phyloP scores from a whole-genome alignment of 2,888 invertebrate genomes.

The Cerastis rubricosa region DNA sequence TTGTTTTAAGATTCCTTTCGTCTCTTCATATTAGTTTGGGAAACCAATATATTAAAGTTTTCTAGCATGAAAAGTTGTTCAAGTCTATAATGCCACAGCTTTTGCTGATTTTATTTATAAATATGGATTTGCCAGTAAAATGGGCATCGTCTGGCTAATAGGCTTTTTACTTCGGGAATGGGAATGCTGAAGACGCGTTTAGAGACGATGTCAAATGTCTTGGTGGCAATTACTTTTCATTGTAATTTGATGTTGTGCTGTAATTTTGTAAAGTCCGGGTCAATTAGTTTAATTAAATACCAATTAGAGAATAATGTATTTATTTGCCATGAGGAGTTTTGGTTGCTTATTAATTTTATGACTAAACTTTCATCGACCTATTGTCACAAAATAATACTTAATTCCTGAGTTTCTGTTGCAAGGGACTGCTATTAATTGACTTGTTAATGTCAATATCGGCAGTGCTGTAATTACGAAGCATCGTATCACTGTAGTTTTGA shows the following conservation, averaged over 20 bases:
- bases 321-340: background rate
- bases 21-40: too few relatives aligned
- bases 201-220: conserved; percentile 14
- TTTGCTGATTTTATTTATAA: too few relatives aligned
- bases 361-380: background rate
- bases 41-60: too few relatives aligned
- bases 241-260: background rate
- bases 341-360: conserved; percentile 20
- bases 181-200: too few relatives aligned
- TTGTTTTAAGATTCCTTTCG: too few relatives aligned
- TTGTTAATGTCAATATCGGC: background rate
- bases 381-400: background rate
- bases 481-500: background rate
- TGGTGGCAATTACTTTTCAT: conserved; percentile 15
- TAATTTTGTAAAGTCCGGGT: background rate
- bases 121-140: too few relatives aligned
- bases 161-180: too few relatives aligned
- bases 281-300: background rate
- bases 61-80: too few relatives aligned
- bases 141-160: too few relatives aligned
- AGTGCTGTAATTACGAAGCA: background rate
- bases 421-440: too few relatives aligned
- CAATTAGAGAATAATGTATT: background rate
- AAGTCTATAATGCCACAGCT: too few relatives aligned
- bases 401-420: background rate